Evolutionary conservation across 2,113 vertebrate genomes (phyloP), one percentile per base, ranked within the genome.

Genomic region (Antechinus flavipes): DNA sequence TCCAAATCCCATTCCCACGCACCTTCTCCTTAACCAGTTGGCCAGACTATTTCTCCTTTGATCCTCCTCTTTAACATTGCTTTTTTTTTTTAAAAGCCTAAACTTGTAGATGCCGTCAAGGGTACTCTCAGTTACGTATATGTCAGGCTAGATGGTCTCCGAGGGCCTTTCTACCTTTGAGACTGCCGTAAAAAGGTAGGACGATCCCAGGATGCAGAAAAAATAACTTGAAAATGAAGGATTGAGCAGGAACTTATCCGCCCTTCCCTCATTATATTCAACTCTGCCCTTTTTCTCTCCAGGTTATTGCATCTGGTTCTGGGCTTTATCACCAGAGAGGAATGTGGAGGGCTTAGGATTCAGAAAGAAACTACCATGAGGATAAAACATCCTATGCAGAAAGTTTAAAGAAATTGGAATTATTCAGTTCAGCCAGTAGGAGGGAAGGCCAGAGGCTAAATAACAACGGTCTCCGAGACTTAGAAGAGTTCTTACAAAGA

Each of bases 401-500:
- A 92, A 93, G 68, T 93, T 92, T 94, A 58, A 93, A 94, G 19
- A 30, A 91, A 84, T 9, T 7, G 90, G 9, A 89, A 93, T 92
- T 96, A 84, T 42, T 84, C 68, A 84, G 68, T 84, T 84, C n/a
- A 84, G 16, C 68, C 68, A 84, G 68, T 42, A 84, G 68, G 68
- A 84, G 68, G 68, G 68, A 84, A 84, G 68, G 68, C 68, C 16
- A 84, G 68, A n/a, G n/a, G 68, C n/a, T 84, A 84, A 42, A 42
- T 84, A 42, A 42, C 68, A 84, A 42, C 12, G 19, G n/a, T 84
- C 68, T 84, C 2, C 6, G 8, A 84, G 68, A 84, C 68, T 84
- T 84, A 84, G 68, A 84, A 84, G 68, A 42, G 68, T 42, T 84
- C 68, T 84, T 23, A 42, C 68, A 84, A 84, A 84, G n/a, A 84